phyloP scores from a whole-genome alignment of 1,140 invertebrate species.

The Acromyrmex echinatior region DNA sequence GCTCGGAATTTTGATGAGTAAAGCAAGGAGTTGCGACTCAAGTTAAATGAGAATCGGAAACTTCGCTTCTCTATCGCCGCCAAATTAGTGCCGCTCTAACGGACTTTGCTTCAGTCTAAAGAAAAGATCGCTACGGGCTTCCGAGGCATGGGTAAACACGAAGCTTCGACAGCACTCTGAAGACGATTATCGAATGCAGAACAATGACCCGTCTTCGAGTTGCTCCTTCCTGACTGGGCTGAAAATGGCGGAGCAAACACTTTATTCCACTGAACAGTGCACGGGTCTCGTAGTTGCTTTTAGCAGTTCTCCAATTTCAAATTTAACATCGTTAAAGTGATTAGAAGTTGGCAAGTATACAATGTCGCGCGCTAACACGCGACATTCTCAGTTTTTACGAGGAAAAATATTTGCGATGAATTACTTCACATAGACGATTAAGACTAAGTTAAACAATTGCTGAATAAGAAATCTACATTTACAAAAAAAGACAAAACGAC shows the following conservation, averaged over 20 bases:
- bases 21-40: conserved; percentile 1
- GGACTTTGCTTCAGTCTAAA: conserved; percentile 70
- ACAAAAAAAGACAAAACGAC: background rate
- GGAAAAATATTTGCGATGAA: background rate
- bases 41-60: conserved; percentile 54
- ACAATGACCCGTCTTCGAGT: conserved; percentile 60
- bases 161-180: conserved; percentile 43
- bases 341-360: conserved; percentile 24
- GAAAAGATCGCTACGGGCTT: conserved; percentile 50
- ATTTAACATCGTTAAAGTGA: conserved; percentile 49
- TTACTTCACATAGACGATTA: background rate
- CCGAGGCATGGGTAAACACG: conserved; percentile 45
- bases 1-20: conserved; percentile 31
- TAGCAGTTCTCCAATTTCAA: conserved; percentile 44
- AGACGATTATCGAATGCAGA: conserved; percentile 69
- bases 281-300: conserved; percentile 29
- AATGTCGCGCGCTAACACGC: background rate
- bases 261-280: conserved; percentile 39
- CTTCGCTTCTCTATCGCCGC: conserved; percentile 58
- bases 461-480: background rate
- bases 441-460: background rate
- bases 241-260: conserved; percentile 42
- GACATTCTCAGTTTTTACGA: background rate
- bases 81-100: conserved; percentile 76
- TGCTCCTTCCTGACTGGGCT: conserved; percentile 14